phyloP scores from a whole-genome alignment of 2,113 vertebrate genomes.

The Myotis lucifugus region DNA sequence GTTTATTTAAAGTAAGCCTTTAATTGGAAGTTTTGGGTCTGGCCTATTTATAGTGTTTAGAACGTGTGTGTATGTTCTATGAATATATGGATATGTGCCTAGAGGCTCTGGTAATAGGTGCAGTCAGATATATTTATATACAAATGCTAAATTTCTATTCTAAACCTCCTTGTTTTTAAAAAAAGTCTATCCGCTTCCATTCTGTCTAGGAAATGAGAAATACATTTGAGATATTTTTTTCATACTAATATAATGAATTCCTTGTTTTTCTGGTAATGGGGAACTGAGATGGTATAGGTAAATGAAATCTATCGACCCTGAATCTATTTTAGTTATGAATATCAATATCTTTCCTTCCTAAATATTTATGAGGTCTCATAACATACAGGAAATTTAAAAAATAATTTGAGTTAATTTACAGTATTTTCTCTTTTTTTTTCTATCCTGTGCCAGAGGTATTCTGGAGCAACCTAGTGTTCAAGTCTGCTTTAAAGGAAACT shows the following conservation, averaged over 20 bases:
- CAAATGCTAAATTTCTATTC: constrained; percentile 33
- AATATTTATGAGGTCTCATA: constrained; percentile 49
- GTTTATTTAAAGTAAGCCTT: constrained; percentile 15
- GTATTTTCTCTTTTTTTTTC: constrained; percentile 28
- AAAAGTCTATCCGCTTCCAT: neutral
- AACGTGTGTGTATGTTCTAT: constrained; percentile 22
- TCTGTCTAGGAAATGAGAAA: neutral
- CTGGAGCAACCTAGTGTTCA: neutral
- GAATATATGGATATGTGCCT: neutral
- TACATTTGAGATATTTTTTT: neutral
- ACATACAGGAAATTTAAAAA: neutral
- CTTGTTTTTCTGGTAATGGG: neutral
- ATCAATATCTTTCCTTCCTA: neutral
- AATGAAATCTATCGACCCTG: neutral
- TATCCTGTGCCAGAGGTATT: neutral
- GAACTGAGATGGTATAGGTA: neutral
- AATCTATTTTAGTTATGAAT: constrained; percentile 19
- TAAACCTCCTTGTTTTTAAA: constrained; percentile 29
- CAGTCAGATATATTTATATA: neutral
- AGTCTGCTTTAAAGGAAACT: neutral
- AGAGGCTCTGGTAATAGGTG: constrained; percentile 35
- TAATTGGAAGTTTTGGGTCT: neutral
- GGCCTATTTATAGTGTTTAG: constrained; percentile 47
- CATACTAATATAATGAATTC: neutral
- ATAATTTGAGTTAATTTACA: constrained; percentile 30